phyloP scores from a whole-genome alignment of 2,888 invertebrate genomes.

The Cantharis rustica region DNA sequence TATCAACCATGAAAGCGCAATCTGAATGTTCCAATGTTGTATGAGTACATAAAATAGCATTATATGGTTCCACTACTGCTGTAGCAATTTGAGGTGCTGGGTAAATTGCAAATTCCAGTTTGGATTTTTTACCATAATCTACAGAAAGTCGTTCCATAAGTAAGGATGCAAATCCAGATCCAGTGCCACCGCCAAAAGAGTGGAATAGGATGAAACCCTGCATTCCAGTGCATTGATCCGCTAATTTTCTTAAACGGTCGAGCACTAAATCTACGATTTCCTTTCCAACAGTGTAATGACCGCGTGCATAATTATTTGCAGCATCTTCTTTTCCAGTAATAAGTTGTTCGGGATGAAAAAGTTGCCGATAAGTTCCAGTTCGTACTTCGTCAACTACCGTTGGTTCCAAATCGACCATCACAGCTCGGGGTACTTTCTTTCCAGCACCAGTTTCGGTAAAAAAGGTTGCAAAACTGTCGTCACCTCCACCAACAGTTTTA shows the following conservation, averaged over 20 bases:
- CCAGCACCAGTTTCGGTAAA: slow-evolving; percentile 70
- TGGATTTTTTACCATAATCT: not conserved
- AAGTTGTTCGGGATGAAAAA: slow-evolving; percentile 61
- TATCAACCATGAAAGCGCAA: not conserved
- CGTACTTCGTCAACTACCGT: slow-evolving; percentile 60
- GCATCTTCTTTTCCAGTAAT: slow-evolving; percentile 59
- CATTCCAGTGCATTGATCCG: not conserved
- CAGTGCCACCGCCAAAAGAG: slow-evolving; percentile 53
- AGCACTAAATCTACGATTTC: slow-evolving; percentile 58
- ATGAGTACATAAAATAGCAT: not conserved
- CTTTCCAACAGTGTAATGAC: slow-evolving; percentile 58
- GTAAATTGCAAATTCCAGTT: not conserved
- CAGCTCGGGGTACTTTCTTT: not conserved
- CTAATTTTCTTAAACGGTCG: not conserved
- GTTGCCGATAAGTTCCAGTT: slow-evolving; percentile 67
- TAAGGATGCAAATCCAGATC: slow-evolving; percentile 61
- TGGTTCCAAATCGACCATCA: not conserved
- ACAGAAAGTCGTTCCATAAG: slow-evolving; percentile 58
- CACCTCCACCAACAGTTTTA: slow-evolving; percentile 27
- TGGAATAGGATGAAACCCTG: slow-evolving; percentile 54
- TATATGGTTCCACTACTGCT: not conserved
- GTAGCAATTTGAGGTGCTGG: not conserved
- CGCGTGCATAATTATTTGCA: slow-evolving; percentile 5
- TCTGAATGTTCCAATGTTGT: not conserved
- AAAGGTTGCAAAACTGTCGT: slow-evolving; percentile 65